A percentile compares a stretch with the other conserved stretches of the same genome.
These are phyloP conservation scores for Andricus quercusramuli DNA, from an alignment of 2,888 invertebrate species.

Conservation along the genomic window DNA sequence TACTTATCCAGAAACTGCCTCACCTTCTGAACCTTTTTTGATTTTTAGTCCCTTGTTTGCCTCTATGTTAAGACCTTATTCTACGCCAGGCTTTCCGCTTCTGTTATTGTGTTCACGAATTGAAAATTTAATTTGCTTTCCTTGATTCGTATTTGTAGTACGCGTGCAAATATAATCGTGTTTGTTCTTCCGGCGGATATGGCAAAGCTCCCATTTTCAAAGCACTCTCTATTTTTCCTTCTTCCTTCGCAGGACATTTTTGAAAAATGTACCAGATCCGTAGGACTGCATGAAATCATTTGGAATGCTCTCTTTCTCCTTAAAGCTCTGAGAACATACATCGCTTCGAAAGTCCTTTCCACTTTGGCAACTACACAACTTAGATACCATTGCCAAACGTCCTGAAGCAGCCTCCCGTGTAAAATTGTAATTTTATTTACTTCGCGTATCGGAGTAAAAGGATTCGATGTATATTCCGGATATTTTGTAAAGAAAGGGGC, in stretches of 20 bases:
- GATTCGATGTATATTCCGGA: neutral
- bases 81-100: slow-evolving; percentile 27
- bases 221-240: neutral
- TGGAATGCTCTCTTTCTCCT: neutral
- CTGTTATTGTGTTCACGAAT: slow-evolving; percentile 51
- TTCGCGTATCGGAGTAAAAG: neutral
- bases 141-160: slow-evolving; percentile 52
- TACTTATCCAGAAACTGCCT: neutral
- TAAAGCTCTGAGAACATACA: neutral
- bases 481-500: neutral
- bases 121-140: slow-evolving; percentile 56
- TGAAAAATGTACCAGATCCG: neutral
- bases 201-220: neutral
- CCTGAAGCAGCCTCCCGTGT: neutral
- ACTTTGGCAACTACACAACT: neutral
- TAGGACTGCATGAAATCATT: neutral
- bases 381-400: slow-evolving; percentile 1
- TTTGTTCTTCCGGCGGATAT: slow-evolving; percentile 47
- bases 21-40: neutral
- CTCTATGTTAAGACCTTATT: neutral
- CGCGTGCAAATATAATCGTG: slow-evolving; percentile 50
- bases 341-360: neutral
- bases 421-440: slow-evolving; percentile 12
- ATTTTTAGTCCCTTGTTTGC: neutral
- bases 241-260: neutral